Percentiles rank a stretch among this genome's conserved stretches.
These are phyloP conservation scores for Pristionchus maxplancki DNA, from an alignment of 2,888 invertebrate species.

Conservation along the genomic window DNA sequence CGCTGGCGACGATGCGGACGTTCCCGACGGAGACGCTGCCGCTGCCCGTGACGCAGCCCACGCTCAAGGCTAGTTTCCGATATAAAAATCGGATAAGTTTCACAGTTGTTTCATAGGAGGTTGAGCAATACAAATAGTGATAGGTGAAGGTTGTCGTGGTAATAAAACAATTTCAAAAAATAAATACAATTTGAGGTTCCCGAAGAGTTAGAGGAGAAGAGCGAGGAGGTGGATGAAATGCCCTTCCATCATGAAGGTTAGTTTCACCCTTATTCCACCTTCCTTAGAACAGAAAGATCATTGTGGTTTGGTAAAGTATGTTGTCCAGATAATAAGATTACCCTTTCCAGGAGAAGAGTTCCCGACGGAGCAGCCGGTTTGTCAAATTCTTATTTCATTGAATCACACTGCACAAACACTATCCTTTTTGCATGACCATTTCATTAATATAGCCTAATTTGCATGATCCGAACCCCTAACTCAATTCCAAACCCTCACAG, in stretches of 20 bases:
- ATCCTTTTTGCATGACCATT: neutral
- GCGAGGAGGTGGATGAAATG: neutral
- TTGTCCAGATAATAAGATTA: too few species aligned
- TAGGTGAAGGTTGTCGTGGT: neutral
- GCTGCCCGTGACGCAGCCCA: neutral
- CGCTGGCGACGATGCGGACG: neutral
- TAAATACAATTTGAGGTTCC: neutral
- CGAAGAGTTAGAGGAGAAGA: neutral
- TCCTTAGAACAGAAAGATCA: neutral
- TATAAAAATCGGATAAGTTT: neutral
- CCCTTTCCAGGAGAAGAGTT: conserved; percentile 24
- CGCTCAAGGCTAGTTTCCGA: neutral
- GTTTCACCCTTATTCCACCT: neutral
- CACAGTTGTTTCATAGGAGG: neutral
- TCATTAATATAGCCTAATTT: neutral
- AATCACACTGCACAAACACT: neutral
- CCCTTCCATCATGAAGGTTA: conserved; percentile 32
- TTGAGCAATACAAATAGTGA: neutral
- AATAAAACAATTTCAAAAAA: neutral
- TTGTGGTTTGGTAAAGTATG: too few species aligned
- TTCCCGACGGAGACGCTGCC: conserved; percentile 38
- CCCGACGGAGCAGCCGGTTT: conserved; percentile 24
- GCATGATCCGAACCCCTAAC: neutral
- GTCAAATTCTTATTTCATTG: neutral
- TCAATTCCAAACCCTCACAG: neutral